These are phyloP conservation scores for Emys orbicularis DNA, from an alignment of 2,797 vertebrate species.

Conservation along the genomic window DNA sequence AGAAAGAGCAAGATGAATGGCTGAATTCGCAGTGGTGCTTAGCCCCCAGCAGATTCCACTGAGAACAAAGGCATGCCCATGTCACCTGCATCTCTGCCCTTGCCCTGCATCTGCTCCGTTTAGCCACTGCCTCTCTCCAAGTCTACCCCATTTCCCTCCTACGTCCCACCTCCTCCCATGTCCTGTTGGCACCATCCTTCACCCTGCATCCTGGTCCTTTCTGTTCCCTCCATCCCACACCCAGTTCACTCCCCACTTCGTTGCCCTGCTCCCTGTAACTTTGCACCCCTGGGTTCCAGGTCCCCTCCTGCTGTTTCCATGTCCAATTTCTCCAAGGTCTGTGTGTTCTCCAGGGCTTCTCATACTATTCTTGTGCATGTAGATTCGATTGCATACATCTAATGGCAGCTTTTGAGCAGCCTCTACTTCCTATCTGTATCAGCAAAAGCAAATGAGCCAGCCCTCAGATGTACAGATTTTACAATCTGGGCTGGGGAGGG, in stretches of 20 bases:
- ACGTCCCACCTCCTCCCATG: background rate
- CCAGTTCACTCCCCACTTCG: background rate
- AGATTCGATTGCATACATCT: slow-evolving; percentile 5
- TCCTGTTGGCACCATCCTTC: background rate
- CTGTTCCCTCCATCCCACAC: fast-evolving
- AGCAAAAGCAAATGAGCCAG: background rate
- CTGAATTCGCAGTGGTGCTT: background rate
- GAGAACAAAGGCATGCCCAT: background rate
- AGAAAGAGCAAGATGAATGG: background rate
- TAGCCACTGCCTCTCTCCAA: background rate
- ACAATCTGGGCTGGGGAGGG: background rate
- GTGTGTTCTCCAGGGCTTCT: background rate
- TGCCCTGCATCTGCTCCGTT: background rate
- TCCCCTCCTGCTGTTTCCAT: slow-evolving; percentile 4
- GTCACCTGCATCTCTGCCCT: background rate
- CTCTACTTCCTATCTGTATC: background rate
- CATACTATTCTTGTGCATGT: background rate
- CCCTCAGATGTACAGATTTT: slow-evolving; percentile 34
- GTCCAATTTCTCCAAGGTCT: slow-evolving; percentile 25
- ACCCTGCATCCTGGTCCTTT: background rate
- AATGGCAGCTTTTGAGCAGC: background rate
- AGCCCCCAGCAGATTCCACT: background rate
- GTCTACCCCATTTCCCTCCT: background rate
- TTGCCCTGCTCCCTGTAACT: background rate
- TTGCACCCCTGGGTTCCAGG: slow-evolving; percentile 19